A percentile compares a stretch with the other conserved stretches of the same genome.
These are phyloP conservation scores for Orthonyx spaldingii DNA, from an alignment of 2,113 vertebrate genomes.

Conservation along the genomic window DNA sequence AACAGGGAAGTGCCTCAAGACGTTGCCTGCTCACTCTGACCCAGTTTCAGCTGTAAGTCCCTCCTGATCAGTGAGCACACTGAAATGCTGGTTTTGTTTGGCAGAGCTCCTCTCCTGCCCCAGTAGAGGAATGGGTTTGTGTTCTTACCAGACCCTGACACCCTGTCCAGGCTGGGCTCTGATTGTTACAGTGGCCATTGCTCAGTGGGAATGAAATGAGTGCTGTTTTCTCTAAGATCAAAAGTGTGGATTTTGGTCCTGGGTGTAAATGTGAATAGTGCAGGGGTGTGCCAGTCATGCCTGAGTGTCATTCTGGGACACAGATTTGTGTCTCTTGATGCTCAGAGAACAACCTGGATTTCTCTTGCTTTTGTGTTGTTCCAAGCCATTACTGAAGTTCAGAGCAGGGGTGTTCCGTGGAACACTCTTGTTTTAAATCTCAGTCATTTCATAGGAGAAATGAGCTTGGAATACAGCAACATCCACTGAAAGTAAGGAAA, in stretches of 20 bases:
- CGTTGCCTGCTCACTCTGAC: constrained; percentile 94
- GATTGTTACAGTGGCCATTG: not conserved
- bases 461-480: not conserved
- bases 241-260: not conserved
- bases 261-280: not conserved
- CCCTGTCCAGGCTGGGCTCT: rapidly evolving
- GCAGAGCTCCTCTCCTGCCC: not conserved
- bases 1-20: constrained; percentile 98
- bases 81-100: not conserved
- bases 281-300: not conserved
- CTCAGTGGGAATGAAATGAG: not conserved
- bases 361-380: not conserved
- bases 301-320: not conserved
- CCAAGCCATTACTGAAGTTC: not conserved
- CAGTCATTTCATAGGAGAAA: not conserved
- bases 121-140: not conserved
- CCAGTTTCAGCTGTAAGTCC: constrained; percentile 92
- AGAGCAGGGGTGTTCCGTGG: not conserved
- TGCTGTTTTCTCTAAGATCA: not conserved
- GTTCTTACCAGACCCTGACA: not conserved
- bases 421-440: not conserved
- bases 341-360: not conserved
- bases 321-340: not conserved
- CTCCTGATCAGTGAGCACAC: not conserved
- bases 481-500: not conserved